Conservation (phyloP, 2,113 vertebrate species). For the Tichodroma muraria region DNA sequence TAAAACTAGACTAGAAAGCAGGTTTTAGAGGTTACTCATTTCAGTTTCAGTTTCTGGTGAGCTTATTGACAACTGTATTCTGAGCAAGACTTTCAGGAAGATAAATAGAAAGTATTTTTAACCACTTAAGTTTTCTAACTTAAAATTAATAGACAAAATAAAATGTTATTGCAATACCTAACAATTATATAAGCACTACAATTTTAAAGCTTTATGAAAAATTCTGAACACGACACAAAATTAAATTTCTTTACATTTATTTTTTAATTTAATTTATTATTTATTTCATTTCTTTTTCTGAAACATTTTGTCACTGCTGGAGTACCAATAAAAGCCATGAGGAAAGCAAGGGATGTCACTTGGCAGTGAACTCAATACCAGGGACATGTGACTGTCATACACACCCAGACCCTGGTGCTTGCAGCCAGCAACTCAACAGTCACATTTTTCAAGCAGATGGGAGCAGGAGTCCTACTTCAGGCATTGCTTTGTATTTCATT, state of each 20-base stretch:
- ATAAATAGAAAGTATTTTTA: background rate
- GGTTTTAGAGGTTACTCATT: background rate
- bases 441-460: background rate
- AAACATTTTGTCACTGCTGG: background rate
- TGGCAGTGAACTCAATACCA: background rate
- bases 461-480: background rate
- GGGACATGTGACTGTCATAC: conserved; percentile 1
- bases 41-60: background rate
- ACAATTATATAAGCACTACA: background rate
- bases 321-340: background rate
- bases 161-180: background rate
- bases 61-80: background rate
- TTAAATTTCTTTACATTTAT: background rate
- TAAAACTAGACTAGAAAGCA: background rate
- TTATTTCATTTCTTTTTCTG: background rate
- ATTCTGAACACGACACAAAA: background rate
- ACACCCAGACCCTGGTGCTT: background rate
- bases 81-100: background rate
- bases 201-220: background rate
- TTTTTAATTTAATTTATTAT: too few species aligned
- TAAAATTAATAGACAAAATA: background rate
- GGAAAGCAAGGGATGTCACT: background rate
- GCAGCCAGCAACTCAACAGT: background rate
- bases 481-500: background rate
- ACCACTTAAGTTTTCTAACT: background rate